A percentile compares a stretch with the other conserved stretches of the same genome.
Evolutionary conservation across 1,140 invertebrate species (phyloP).

Genomic region (Varroa destructor): DNA sequence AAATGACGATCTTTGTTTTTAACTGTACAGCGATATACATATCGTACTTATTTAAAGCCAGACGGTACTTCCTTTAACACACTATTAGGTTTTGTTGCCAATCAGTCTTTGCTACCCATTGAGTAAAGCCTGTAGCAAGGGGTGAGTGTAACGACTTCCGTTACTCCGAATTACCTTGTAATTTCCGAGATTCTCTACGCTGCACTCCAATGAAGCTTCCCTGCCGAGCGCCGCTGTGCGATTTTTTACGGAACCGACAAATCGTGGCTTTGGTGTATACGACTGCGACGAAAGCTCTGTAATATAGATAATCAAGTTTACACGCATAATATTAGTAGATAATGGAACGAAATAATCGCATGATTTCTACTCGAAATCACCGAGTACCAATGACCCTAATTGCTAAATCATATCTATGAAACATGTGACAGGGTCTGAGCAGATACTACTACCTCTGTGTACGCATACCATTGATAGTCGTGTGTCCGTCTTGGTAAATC

Average conservation of each 20-base stretch:
- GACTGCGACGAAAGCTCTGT: slow-evolving; percentile 4
- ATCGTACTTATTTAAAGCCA: no score
- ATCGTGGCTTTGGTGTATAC: slow-evolving; percentile 49
- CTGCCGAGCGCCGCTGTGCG: slow-evolving; percentile 69
- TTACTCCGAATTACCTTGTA: slow-evolving; percentile 62
- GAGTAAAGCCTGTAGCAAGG: no score
- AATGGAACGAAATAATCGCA: neutral
- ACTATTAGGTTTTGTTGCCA: no score
- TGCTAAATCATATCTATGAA: neutral
- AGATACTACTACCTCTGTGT: neutral
- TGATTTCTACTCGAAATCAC: neutral
- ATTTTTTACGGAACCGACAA: slow-evolving; percentile 67
- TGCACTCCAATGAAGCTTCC: slow-evolving; percentile 73
- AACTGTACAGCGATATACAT: no score
- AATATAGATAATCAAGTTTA: neutral
- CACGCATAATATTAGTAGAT: neutral
- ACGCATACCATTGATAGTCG: neutral
- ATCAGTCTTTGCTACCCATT: no score
- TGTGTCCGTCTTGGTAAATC: no score
- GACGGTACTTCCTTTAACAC: no score
- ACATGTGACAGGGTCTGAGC: neutral
- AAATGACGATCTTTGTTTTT: no score
- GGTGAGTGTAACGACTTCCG: no score
- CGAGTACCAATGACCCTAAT: neutral
- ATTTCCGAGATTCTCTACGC: slow-evolving; percentile 76